phyloP scores from a whole-genome alignment of 2,888 invertebrate genomes.

The Nasonovia ribisnigri region DNA sequence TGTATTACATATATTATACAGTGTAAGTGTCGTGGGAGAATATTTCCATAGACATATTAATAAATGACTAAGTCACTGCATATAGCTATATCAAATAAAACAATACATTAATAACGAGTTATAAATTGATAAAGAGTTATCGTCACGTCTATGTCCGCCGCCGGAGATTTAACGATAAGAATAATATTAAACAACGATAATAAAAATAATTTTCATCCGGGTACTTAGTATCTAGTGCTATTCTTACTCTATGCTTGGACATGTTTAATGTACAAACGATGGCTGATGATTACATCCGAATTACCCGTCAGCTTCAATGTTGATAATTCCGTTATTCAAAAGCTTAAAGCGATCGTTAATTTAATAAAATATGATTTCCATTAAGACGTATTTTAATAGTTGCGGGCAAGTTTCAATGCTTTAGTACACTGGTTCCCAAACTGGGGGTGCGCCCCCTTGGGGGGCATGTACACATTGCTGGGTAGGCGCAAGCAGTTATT shows the following conservation, averaged over 20 bases:
- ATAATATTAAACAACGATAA: background rate
- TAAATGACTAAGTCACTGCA: background rate
- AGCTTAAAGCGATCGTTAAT: too few species aligned
- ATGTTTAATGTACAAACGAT: too few species aligned
- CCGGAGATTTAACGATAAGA: background rate
- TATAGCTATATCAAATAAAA: background rate
- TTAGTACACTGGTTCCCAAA: too few species aligned
- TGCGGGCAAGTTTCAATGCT: too few species aligned
- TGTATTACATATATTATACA: background rate
- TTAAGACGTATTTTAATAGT: too few species aligned
- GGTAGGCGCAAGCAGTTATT: too few species aligned
- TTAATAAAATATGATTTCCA: background rate
- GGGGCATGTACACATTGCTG: too few species aligned
- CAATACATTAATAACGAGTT: constrained; percentile 12
- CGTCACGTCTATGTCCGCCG: background rate
- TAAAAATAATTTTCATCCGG: background rate
- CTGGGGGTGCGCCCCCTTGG: too few species aligned
- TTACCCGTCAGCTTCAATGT: background rate
- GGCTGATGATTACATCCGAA: background rate
- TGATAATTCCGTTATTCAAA: background rate
- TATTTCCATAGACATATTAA: background rate
- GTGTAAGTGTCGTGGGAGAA: background rate
- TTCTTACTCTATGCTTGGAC: too few species aligned
- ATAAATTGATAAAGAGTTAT: too few species aligned
- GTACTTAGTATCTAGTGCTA: too few species aligned